These are phyloP conservation scores for Danio tinwini DNA, from an alignment of 2,797 vertebrate genomes.

Conservation along the genomic window DNA sequence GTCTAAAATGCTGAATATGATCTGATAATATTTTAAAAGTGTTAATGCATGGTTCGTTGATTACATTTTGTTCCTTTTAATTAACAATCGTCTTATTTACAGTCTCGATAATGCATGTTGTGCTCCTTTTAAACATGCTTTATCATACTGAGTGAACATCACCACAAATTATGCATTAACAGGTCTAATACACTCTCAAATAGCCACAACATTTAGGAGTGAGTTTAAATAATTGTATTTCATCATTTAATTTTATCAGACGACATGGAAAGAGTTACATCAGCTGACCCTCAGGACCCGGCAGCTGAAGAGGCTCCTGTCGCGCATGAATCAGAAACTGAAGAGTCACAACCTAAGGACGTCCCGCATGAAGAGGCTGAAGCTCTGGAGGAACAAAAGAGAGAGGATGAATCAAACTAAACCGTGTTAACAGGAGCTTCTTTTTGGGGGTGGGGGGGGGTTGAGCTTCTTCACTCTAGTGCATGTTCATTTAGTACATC, in stretches of 20 bases:
- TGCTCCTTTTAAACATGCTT: background rate
- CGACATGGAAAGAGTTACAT: conserved; percentile 25
- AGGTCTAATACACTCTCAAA: background rate
- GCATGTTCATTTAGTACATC: conserved; percentile 10
- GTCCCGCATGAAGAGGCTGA: conserved; percentile 18
- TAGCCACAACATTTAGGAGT: background rate
- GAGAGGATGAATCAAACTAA: conserved; percentile 41
- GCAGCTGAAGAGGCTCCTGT: conserved; percentile 1
- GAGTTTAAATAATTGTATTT: background rate
- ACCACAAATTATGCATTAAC: background rate
- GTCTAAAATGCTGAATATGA: conserved; percentile 10
- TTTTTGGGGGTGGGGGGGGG: too few species aligned
- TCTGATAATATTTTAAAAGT: background rate
- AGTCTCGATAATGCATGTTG: background rate
- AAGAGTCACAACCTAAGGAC: conserved; percentile 3
- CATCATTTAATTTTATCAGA: conserved; percentile 33
- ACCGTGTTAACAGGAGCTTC: background rate
- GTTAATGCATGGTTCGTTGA: background rate
- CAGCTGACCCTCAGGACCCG: conserved; percentile 32
- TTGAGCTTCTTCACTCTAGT: conserved; percentile 21
- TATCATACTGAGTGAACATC: conserved; percentile 1
- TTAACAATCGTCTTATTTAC: background rate
- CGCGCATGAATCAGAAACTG: conserved; percentile 2
- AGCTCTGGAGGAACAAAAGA: conserved; percentile 11
- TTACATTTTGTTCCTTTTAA: background rate